A percentile compares a stretch with the other conserved stretches of the same genome.
Conservation (phyloP, 2,888 invertebrate genomes). For the Muschampia plurimacula region DNA sequence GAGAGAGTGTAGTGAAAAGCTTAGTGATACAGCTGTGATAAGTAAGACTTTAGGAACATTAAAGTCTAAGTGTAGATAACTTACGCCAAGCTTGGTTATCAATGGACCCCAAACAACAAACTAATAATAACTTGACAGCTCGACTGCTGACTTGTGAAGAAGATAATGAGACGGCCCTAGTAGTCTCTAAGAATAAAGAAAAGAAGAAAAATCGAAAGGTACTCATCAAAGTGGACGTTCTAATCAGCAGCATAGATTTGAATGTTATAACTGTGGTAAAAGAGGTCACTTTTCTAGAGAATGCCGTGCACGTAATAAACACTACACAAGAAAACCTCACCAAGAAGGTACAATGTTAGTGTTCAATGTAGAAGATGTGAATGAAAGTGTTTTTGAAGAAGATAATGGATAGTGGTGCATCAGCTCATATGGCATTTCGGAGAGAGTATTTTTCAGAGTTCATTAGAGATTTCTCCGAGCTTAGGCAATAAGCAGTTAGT, state of each 20-base stretch:
- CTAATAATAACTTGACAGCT: slow-evolving; percentile 45
- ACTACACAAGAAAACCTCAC: slow-evolving; percentile 34
- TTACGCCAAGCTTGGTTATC: slow-evolving; percentile 51
- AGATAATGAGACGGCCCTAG: slow-evolving; percentile 44
- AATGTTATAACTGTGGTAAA: slow-evolving; percentile 50
- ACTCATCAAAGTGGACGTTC: slow-evolving; percentile 21
- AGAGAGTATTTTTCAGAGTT: slow-evolving; percentile 35
- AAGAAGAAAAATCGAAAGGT: slow-evolving; percentile 9
- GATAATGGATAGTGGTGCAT: slow-evolving; percentile 49
- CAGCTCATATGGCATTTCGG: slow-evolving; percentile 48
- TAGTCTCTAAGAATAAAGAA: slow-evolving; percentile 39
- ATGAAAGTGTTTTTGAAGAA: slow-evolving; percentile 17
- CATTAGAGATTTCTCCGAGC: slow-evolving; percentile 36
- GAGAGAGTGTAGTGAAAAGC: slow-evolving; percentile 48
- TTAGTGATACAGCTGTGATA: slow-evolving; percentile 51
- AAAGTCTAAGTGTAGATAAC: slow-evolving; percentile 46
- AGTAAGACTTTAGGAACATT: slow-evolving; percentile 52
- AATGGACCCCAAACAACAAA: slow-evolving; percentile 44
- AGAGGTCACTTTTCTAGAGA: slow-evolving; percentile 50
- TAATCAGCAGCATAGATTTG: slow-evolving; percentile 45
- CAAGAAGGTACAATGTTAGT: slow-evolving; percentile 44
- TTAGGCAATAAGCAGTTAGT: slow-evolving; percentile 48
- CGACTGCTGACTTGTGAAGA: slow-evolving; percentile 43
- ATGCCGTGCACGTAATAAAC: slow-evolving; percentile 46
- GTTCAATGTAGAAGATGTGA: slow-evolving; percentile 41